Conservation (phyloP, 92 coral and sea anemone genomes). For the Porites cylindrica region DNA sequence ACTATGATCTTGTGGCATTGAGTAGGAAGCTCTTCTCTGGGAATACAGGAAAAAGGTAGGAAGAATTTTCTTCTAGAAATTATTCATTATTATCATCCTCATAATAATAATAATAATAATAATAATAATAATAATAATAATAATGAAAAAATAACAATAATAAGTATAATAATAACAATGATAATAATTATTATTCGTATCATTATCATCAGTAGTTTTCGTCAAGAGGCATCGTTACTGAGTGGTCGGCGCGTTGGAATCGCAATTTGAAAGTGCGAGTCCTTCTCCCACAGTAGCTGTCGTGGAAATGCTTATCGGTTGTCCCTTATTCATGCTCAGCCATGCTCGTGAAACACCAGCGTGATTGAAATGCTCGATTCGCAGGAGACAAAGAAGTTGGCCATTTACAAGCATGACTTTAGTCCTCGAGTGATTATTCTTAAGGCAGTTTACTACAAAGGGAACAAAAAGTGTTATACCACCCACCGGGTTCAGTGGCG, state of each 20-base stretch:
- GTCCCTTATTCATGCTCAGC: neutral
- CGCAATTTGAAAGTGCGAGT: neutral
- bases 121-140: too few species aligned
- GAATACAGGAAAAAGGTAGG: neutral
- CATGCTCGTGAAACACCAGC: neutral
- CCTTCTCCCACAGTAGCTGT: neutral
- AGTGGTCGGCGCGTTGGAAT: neutral
- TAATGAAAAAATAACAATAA: neutral
- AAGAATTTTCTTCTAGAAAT: neutral
- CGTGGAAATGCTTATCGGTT: neutral
- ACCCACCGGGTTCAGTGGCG: neutral
- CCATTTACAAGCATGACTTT: slow-evolving; percentile 6
- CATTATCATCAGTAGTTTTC: neutral
- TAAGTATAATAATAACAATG: neutral
- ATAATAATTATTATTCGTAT: neutral
- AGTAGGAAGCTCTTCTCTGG: neutral
- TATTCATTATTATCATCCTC: neutral
- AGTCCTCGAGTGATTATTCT: neutral
- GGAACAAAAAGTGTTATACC: neutral
- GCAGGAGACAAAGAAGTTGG: neutral
- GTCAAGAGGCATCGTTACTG: neutral
- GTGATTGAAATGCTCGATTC: neutral
- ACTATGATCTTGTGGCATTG: slow-evolving; percentile 20
- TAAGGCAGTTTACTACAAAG: neutral
- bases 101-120: neutral